Conservation (phyloP, 2,888 invertebrate genomes). For the Campoplex capitator region DNA sequence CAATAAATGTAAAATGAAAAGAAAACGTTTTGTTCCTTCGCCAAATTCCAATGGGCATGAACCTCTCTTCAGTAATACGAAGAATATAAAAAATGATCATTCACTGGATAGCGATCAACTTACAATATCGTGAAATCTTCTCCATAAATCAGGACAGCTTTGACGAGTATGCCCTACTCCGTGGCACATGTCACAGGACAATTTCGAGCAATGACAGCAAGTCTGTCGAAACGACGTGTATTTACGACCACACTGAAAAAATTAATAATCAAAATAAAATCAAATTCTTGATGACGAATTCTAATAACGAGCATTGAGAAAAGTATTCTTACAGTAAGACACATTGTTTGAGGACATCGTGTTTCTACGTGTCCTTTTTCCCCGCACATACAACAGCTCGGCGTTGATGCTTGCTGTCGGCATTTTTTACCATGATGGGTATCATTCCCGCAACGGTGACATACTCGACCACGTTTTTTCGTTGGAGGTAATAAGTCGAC, state of each 20-base stretch:
- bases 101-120: conserved; percentile 63
- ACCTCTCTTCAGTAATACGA: not conserved
- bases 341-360: conserved; percentile 89
- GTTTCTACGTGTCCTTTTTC: conserved; percentile 88
- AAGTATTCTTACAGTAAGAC: conserved; percentile 87
- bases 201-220: conserved; percentile 86
- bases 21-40: not conserved
- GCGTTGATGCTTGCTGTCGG: conserved; percentile 85
- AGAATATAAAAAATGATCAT: not conserved
- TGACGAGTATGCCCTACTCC: conserved; percentile 87
- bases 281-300: not conserved
- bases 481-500: conserved; percentile 72
- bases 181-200: conserved; percentile 87
- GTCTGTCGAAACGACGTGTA: conserved; percentile 81
- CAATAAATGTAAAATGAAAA: not conserved
- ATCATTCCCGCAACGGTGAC: conserved; percentile 88
- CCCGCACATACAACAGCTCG: conserved; percentile 90
- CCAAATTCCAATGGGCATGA: not conserved
- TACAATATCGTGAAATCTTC: conserved; percentile 91
- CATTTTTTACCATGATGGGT: conserved; percentile 89
- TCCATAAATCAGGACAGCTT: conserved; percentile 91
- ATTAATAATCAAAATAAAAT: not conserved
- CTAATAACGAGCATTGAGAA: not conserved
- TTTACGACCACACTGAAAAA: conserved; percentile 88
- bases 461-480: conserved; percentile 78